These are phyloP conservation scores for Stomatorhinus walkeri DNA, from an alignment of 2,797 vertebrate species.

Conservation along the genomic window DNA sequence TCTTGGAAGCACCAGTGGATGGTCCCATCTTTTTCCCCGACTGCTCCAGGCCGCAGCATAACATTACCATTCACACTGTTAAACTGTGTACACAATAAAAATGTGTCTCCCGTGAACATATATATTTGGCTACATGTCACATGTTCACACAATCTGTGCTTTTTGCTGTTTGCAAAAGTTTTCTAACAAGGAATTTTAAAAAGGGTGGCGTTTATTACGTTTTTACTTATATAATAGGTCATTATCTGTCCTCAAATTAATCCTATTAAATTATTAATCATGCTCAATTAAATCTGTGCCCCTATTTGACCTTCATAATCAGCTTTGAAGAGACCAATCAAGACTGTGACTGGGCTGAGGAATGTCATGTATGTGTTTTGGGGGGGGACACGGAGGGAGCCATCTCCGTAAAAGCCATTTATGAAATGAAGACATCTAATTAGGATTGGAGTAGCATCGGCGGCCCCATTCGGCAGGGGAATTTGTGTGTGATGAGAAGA, in stretches of 20 bases:
- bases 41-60: not conserved
- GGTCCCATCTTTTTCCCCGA: not conserved
- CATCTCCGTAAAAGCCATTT: not conserved
- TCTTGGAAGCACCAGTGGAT: not conserved
- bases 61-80: not conserved
- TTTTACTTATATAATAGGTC: not conserved
- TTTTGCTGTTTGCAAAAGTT: not conserved
- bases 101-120: not conserved
- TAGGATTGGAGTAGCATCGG: not conserved
- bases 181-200: not conserved
- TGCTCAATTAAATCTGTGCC: not conserved
- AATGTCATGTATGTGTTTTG: not conserved
- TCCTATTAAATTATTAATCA: conserved; percentile 6
- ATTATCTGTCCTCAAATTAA: not conserved
- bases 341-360: conserved; percentile 3
- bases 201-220: not conserved
- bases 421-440: conserved; percentile 16
- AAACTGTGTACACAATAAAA: not conserved
- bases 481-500: conserved; percentile 11
- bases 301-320: not conserved
- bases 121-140: not conserved
- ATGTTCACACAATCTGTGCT: not conserved
- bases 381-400: not conserved
- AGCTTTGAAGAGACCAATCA: not conserved
- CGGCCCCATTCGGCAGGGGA: conserved; percentile 3